phyloP scores from a whole-genome alignment of 2,888 invertebrate species.

The Calliopum simillimum region DNA sequence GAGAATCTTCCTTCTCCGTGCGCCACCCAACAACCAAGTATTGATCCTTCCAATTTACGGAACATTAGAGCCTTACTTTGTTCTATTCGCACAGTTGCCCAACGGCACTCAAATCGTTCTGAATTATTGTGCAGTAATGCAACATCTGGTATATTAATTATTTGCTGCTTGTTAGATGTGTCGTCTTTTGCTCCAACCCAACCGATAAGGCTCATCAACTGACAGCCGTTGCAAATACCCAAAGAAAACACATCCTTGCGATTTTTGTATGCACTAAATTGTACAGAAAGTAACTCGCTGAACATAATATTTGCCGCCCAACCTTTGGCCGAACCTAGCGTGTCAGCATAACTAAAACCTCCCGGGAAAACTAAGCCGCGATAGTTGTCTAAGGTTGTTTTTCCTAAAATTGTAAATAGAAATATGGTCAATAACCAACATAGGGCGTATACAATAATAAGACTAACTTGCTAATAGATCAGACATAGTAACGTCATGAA shows the following conservation, averaged over 20 bases:
- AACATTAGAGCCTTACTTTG: slow-evolving; percentile 82
- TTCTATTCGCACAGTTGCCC: slow-evolving; percentile 80
- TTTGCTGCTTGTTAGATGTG: slow-evolving; percentile 8
- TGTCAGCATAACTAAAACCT: slow-evolving; percentile 99
- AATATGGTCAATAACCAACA: not conserved
- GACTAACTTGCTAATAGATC: slow-evolving; percentile 75
- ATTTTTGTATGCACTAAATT: slow-evolving; percentile 81
- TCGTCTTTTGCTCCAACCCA: slow-evolving; percentile 79
- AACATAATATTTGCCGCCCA: slow-evolving; percentile 95
- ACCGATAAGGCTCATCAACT: slow-evolving; percentile 92
- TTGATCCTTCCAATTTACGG: slow-evolving; percentile 85
- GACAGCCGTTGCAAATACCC: slow-evolving; percentile 99
- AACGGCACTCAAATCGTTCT: slow-evolving; percentile 85
- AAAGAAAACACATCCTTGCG: slow-evolving; percentile 90
- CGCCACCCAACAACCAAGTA: slow-evolving; percentile 95
- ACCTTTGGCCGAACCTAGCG: slow-evolving; percentile 96
- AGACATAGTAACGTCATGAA: slow-evolving; percentile 95
- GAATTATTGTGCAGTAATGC: slow-evolving; percentile 88
- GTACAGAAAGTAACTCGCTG: slow-evolving; percentile 78
- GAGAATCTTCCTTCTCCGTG: slow-evolving; percentile 93
- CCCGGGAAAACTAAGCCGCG: slow-evolving; percentile 92
- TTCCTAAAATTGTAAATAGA: slow-evolving; percentile 63
- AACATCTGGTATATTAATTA: slow-evolving; percentile 71
- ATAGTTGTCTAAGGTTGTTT: slow-evolving; percentile 81
- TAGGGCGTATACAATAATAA: not conserved